Base-by-base conservation (phyloP, 2,888 invertebrate species). In the Scaeva pyrastri region DNA sequence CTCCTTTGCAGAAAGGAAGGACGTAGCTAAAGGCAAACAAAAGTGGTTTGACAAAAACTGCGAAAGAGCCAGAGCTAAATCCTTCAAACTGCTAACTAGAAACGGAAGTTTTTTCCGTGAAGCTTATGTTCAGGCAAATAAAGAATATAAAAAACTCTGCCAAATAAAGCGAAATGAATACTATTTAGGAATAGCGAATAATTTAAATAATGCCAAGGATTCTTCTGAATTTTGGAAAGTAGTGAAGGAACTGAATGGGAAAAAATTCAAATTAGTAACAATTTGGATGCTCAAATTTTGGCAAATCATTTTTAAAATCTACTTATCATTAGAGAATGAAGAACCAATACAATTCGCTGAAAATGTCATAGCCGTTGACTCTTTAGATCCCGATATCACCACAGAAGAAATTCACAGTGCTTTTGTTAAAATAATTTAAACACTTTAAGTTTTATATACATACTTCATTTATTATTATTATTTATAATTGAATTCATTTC, bases 61-160 rank as follows among this genome's bases (percentile, higher is more conserved):
- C 23, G 41, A 62, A 39, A 62, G 21, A 4, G 31, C 62, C 10
- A 62, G 43, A 62, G n/a, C n/a, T 4, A 62, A 62, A 14, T 62
- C 43, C 21, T 62, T 62, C 4, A 62, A 43, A 43, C 36, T 43
- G 0, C 23, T 62, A 31, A 31, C 7, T 31, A 31, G 7, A 3
- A 31, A 31, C 31, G 5, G 31, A 3, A 7, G 7, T 3, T 43
- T 43, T 43, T 43, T 43, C 14, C 41, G 41, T 12, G 11, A 43
- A 2, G 10, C 41, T 10, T 43, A 43, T 43, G 12, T 43, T 12
- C 41, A 2, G 2, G 41, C 41, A 43, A 43, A 43, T 43, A 14
- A 6, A 11, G 41, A 43, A 43, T n/a, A n/a, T n/a, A n/a, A n/a
- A n/a, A n/a, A n/a, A n/a, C n/a, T n/a, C n/a, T n/a, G n/a, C n/a